These are phyloP conservation scores for Caenorhabditis sp. DNA, from an alignment of 2,888 invertebrate species.

Conservation along the genomic window DNA sequence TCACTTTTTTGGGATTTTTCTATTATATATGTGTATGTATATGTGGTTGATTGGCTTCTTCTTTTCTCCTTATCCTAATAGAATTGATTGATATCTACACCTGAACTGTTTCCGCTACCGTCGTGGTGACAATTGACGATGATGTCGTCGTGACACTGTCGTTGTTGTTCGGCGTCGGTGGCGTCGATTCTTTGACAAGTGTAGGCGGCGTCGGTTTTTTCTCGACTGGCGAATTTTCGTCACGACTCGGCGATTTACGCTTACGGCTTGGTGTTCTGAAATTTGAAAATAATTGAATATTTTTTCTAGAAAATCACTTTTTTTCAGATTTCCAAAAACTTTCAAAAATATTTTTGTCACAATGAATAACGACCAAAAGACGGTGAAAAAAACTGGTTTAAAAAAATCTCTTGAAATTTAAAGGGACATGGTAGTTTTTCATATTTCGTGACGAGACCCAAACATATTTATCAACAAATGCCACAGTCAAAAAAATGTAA, in stretches of 20 bases:
- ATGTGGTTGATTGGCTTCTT: not conserved
- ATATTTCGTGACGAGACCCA: too few species aligned
- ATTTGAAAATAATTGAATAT: not conserved
- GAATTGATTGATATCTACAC: not conserved
- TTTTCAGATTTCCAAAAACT: too few species aligned
- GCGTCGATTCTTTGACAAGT: constrained; percentile 4
- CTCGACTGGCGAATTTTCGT: constrained; percentile 10
- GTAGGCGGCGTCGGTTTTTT: constrained; percentile 15
- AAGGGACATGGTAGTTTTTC: too few species aligned
- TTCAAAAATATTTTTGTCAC: too few species aligned
- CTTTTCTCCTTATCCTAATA: not conserved
- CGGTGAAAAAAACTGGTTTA: too few species aligned
- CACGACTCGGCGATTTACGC: not conserved
- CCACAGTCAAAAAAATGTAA: too few species aligned
- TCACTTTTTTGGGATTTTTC: too few species aligned
- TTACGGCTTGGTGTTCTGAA: not conserved
- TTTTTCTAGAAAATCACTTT: not conserved
- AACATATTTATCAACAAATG: too few species aligned
- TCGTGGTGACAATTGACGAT: not conserved
- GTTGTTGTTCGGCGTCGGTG: not conserved
- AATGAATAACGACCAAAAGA: too few species aligned
- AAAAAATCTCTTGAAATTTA: too few species aligned
- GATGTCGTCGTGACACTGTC: too few species aligned
- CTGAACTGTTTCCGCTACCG: not conserved
- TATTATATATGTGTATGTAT: not conserved